Evolutionary conservation across 64 coral and sea anemone genomes (phyloP).

Genomic region (Montipora capricornis): DNA sequence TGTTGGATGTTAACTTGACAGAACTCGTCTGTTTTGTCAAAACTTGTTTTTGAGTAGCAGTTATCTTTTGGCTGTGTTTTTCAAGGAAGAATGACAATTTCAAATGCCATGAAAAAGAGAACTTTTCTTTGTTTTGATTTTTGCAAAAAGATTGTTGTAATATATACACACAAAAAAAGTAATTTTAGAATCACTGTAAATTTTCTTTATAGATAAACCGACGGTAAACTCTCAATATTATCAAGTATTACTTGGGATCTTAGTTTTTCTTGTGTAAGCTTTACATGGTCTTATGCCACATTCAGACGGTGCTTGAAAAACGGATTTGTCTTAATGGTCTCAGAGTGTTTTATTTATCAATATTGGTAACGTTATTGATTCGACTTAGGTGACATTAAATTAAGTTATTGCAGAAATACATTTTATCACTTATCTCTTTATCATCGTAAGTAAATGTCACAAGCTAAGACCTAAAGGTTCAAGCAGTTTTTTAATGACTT

Average conservation of each 20-base stretch:
- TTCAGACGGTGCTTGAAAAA: background rate
- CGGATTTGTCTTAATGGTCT: background rate
- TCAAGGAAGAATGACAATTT: too few relatives aligned
- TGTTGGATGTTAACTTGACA: conserved; percentile 52
- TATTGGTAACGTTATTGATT: background rate
- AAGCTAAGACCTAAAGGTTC: background rate
- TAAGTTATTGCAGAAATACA: background rate
- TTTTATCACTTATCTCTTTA: background rate
- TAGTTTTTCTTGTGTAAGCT: background rate
- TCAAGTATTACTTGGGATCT: background rate
- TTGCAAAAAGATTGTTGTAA: background rate
- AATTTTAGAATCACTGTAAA: too few relatives aligned
- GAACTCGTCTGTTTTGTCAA: background rate
- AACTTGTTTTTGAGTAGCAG: too few relatives aligned
- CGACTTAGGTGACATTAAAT: background rate
- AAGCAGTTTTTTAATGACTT: background rate
- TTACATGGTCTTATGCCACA: background rate
- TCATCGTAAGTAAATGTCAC: background rate
- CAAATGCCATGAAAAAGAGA: background rate
- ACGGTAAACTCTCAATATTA: background rate
- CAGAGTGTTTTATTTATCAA: conserved; percentile 27
- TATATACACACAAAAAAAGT: background rate
- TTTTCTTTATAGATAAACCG: too few relatives aligned
- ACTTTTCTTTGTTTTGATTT: background rate
- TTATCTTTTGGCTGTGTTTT: too few relatives aligned